phyloP scores from a whole-genome alignment of 2,888 invertebrate genomes.

The Amorpha juglandis region DNA sequence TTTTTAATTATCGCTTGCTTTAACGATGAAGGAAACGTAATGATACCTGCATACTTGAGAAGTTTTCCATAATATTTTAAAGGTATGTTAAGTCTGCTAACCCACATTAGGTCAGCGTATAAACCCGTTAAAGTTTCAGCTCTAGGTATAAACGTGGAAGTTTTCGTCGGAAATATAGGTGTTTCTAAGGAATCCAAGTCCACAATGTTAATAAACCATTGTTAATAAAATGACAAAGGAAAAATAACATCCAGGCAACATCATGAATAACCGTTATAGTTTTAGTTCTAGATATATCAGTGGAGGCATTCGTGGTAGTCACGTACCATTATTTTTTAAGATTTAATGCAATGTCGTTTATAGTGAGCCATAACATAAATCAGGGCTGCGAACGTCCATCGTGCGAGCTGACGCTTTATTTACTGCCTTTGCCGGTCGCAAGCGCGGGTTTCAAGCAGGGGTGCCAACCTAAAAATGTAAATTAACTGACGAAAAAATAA shows the following conservation, averaged over 20 bases:
- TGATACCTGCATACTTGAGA: too few relatives aligned
- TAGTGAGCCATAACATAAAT: conserved; percentile 61
- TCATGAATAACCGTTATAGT: not conserved
- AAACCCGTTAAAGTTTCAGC: too few relatives aligned
- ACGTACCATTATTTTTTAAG: conserved; percentile 43
- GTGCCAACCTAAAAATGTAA: conserved; percentile 27
- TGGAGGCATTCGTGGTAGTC: conserved; percentile 12
- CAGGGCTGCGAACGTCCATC: conserved; percentile 53
- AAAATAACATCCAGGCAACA: conserved; percentile 5
- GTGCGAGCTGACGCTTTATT: conserved; percentile 48
- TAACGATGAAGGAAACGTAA: too few relatives aligned
- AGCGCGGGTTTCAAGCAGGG: conserved; percentile 20
- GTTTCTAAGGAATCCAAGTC: not conserved
- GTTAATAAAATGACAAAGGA: conserved; percentile 2
- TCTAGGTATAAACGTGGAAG: too few relatives aligned
- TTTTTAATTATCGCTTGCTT: too few relatives aligned
- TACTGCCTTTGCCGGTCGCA: conserved; percentile 41
- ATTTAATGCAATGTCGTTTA: conserved; percentile 55
- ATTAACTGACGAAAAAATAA: not conserved
- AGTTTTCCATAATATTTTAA: too few relatives aligned
- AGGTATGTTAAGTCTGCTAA: too few relatives aligned
- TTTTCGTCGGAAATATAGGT: too few relatives aligned
- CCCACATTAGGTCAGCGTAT: too few relatives aligned
- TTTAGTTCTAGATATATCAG: conserved; percentile 2
- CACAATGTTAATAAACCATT: not conserved